Evolutionary conservation across 2,113 vertebrate genomes (phyloP), one percentile per base, ranked within the genome.

Genomic region (Microtus pennsylvanicus): DNA sequence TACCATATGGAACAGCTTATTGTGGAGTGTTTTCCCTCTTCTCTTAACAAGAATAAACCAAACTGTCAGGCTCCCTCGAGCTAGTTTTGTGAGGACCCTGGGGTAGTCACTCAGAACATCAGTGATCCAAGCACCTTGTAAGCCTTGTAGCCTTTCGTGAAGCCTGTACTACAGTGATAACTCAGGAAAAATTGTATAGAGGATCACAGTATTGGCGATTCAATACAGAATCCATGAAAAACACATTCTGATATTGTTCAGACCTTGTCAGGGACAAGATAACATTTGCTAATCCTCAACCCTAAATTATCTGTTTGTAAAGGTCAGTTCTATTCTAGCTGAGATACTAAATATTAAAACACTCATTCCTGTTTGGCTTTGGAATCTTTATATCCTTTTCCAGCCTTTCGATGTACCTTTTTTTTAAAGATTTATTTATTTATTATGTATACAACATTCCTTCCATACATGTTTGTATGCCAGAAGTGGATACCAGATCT

Each of bases 211-310:
- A 86, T 86, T 38, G 76, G 52, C 91, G 47, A 89, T 45, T 80
- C 13, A 89, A 33, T 87, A 87, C 89, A 77, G 30, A 96, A 93
- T 83, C 38, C 21, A 45, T 90, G 47, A 69, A 77, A 87, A 92
- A 82, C 69, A 88, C 47, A 69, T 91, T 96, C 45, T 93, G 26
- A 95, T 72, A 72, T 63, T 90, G 47, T 50, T 47, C 47, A 88
- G 42, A 89, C 86, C 81, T 81, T 94, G 8, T 89, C 90, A 91
- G n/a, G 33, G 38, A 35, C 67, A 93, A 81, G 42, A 77, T 89
- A 87, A 89, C 75, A 93, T 94, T 94, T 52, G 89, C 10, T 89
- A 86, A 93, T 92, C 10, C 70, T 93, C 58, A 96, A 22, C 65
- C 45, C 24, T 86, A 12, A 85, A 70, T 92, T 80, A 76, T 81